Evolutionary conservation across 2,113 vertebrate genomes (phyloP).

Genomic region (Eubucco bourcierii): DNA sequence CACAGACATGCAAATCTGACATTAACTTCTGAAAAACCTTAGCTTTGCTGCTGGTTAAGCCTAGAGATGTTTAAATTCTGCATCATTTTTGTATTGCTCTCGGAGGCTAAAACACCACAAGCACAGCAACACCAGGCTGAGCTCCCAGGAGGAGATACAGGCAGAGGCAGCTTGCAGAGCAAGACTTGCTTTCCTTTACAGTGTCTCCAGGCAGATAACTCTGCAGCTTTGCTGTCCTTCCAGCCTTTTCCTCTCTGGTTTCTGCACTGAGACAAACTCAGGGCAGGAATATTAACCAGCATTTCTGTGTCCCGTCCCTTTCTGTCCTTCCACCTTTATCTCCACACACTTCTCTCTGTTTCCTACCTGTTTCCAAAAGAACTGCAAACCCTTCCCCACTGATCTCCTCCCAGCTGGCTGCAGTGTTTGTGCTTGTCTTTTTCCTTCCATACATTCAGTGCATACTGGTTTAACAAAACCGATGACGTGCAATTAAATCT

Average conservation of each 20-base stretch:
- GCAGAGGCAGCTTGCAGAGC: rapidly evolving
- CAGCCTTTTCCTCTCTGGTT: background rate
- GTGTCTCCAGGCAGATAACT: background rate
- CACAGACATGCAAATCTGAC: background rate
- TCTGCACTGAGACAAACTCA: background rate
- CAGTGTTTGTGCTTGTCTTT: background rate
- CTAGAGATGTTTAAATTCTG: background rate
- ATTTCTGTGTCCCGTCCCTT: background rate
- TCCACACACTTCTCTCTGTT: rapidly evolving
- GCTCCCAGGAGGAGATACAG: background rate
- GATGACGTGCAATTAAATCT: background rate
- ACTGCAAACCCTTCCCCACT: background rate
- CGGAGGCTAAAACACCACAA: rapidly evolving
- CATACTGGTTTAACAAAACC: background rate
- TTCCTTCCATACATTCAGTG: background rate
- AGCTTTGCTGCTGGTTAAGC: background rate
- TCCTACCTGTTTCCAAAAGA: background rate
- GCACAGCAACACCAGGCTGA: background rate
- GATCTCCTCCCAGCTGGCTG: background rate
- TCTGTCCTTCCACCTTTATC: background rate
- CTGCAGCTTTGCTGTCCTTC: background rate
- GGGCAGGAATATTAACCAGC: background rate
- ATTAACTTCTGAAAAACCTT: background rate
- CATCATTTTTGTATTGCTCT: background rate
- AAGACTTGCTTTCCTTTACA: background rate